Percentiles rank a stretch among this genome's conserved stretches.
Evolutionary conservation across 2,888 invertebrate genomes (phyloP).

Genomic region (Colletes collaris): DNA sequence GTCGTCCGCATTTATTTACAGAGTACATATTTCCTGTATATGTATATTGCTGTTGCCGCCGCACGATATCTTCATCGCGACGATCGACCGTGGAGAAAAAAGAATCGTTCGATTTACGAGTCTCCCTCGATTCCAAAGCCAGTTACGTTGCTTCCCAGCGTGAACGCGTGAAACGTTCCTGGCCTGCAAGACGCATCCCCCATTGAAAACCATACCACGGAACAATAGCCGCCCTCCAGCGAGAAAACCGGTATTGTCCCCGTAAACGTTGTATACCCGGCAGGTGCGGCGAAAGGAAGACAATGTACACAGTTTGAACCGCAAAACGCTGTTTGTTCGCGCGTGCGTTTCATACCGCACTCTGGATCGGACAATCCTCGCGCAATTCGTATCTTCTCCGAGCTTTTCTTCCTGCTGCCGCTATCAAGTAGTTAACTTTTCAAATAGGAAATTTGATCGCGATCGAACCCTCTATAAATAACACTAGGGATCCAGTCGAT

Average conservation of each 20-base stretch:
- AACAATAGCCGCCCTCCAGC: constrained; percentile 41
- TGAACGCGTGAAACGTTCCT: constrained; percentile 41
- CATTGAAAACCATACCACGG: constrained; percentile 25
- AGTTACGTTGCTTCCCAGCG: constrained; percentile 16
- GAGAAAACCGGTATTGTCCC: constrained; percentile 50
- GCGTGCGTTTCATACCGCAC: constrained; percentile 1
- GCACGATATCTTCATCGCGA: background rate
- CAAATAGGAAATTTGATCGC: no score
- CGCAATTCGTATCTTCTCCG: background rate
- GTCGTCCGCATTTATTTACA: no score
- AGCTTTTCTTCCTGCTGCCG: no score
- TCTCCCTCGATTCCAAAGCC: background rate
- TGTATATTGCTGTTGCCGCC: no score
- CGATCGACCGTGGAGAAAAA: background rate
- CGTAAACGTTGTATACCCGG: constrained; percentile 50
- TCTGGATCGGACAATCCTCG: constrained; percentile 2
- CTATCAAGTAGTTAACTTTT: no score
- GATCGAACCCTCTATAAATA: no score
- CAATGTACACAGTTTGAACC: constrained; percentile 41
- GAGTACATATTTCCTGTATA: no score
- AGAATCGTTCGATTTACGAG: background rate
- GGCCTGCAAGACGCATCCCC: constrained; percentile 21
- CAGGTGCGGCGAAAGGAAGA: constrained; percentile 32
- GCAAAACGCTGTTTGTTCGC: background rate
- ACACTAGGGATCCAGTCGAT: no score